Conservation (phyloP, 2,113 vertebrate genomes). For the Sitta europaea region DNA sequence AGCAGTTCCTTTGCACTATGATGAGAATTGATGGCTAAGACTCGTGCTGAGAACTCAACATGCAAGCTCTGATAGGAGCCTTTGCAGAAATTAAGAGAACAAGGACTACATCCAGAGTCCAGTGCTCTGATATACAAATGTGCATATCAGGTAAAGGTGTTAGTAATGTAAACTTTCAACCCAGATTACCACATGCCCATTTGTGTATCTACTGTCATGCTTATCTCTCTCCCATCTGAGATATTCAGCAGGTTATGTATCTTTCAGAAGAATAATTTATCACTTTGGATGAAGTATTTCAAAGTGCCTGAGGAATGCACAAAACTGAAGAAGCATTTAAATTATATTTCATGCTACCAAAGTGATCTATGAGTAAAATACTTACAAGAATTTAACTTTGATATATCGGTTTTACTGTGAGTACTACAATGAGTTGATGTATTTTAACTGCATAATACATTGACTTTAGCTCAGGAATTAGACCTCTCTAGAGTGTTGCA, state of each 20-base stretch:
- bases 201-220: not conserved
- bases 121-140: not conserved
- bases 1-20: accelerated
- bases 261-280: not conserved
- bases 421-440: not conserved
- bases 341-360: conserved; percentile 53
- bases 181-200: not conserved
- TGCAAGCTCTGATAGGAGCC: not conserved
- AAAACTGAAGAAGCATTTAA: conserved; percentile 31
- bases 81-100: not conserved
- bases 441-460: not conserved
- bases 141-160: not conserved
- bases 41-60: not conserved
- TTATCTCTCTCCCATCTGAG: not conserved
- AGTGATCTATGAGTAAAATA: conserved; percentile 45
- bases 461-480: not conserved
- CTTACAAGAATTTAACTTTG: conserved; percentile 38
- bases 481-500: not conserved
- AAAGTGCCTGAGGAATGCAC: conserved; percentile 1
- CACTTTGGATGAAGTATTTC: conserved; percentile 34
- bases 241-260: not conserved
- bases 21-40: not conserved
- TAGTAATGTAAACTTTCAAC: not conserved
- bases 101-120: not conserved
- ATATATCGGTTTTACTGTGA: conserved; percentile 33